These are phyloP conservation scores for Pandemis corylana DNA, from an alignment of 2,888 invertebrate genomes.

Conservation along the genomic window DNA sequence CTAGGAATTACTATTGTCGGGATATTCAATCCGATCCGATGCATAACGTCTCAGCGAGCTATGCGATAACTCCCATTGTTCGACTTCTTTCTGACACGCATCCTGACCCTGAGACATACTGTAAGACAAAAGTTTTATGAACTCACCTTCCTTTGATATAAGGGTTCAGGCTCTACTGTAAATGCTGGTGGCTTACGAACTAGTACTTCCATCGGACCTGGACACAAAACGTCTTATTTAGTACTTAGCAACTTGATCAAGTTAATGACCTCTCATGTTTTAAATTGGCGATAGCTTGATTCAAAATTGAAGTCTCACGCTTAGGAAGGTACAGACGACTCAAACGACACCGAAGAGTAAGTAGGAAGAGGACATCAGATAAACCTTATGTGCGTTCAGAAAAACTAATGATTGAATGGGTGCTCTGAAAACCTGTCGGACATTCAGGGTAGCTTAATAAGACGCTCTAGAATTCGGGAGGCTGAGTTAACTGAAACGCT, in stretches of 20 bases:
- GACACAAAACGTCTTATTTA: slow-evolving; percentile 27
- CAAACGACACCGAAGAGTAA: too few species aligned
- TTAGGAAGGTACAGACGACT: too few species aligned
- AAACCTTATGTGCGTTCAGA: neutral
- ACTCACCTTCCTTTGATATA: slow-evolving; percentile 93
- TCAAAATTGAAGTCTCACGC: too few species aligned
- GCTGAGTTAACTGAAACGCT: neutral
- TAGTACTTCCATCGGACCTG: slow-evolving; percentile 90
- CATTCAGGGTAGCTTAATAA: neutral
- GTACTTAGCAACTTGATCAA: neutral
- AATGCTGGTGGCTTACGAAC: slow-evolving; percentile 97
- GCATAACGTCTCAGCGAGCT: too few species aligned
- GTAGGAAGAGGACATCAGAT: neutral
- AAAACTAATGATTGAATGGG: neutral
- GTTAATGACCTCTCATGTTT: too few species aligned
- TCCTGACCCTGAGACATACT: too few species aligned
- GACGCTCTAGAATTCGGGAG: neutral
- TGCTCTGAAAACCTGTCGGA: neutral
- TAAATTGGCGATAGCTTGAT: too few species aligned
- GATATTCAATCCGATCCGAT: too few species aligned
- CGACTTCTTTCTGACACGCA: too few species aligned
- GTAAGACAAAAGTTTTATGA: neutral
- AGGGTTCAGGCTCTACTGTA: slow-evolving; percentile 94
- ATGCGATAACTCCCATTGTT: too few species aligned
- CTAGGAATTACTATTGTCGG: too few species aligned